Conservation (phyloP, 1,140 invertebrate genomes). For the Heliothis subflexa region DNA sequence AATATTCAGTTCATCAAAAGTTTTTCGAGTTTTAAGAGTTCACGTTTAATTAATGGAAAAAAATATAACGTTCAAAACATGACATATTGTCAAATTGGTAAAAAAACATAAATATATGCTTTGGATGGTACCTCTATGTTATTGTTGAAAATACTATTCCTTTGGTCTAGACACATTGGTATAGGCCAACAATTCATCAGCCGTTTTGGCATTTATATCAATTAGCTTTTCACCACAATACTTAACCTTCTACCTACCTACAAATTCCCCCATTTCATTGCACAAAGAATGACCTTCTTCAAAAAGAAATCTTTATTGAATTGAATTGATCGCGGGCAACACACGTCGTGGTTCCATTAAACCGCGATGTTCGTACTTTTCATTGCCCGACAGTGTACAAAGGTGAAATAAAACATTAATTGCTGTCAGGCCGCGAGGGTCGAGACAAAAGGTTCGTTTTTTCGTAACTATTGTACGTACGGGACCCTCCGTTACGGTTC, state of each 20-base stretch:
- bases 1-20: no score
- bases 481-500: constrained; percentile 68
- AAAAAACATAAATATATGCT: no score
- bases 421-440: constrained; percentile 67
- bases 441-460: constrained; percentile 71
- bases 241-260: neutral
- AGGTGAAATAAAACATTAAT: constrained; percentile 78
- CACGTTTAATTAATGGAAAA: no score
- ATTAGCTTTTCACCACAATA: neutral
- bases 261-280: constrained; percentile 8
- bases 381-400: constrained; percentile 54
- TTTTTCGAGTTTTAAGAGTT: no score
- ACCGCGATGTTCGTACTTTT: constrained; percentile 39
- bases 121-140: no score
- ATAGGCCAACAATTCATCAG: no score
- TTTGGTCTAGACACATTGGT: no score
- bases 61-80: no score
- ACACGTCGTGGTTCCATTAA: constrained; percentile 41
- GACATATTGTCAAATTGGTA: no score
- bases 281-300: constrained; percentile 24
- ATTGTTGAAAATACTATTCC: no score
- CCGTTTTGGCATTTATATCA: no score
- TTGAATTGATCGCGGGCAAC: constrained; percentile 43
- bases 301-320: constrained; percentile 39
- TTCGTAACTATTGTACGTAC: constrained; percentile 69